Conservation (phyloP, 2,888 invertebrate species). For the Tethea ocularis region DNA sequence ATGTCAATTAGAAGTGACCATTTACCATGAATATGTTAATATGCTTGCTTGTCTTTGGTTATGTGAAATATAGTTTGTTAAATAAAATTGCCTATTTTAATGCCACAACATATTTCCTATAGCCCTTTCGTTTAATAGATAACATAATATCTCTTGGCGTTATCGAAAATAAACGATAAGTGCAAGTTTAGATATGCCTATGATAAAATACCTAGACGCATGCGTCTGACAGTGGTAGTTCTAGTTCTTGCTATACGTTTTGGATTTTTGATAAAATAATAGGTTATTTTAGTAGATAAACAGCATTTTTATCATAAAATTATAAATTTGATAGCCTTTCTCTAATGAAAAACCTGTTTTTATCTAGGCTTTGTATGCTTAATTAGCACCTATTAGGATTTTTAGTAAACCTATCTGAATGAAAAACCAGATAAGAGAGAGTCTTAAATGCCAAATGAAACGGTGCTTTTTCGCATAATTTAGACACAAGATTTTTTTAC, state of each 20-base stretch:
- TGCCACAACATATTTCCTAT: constrained; percentile 4
- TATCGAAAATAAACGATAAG: constrained; percentile 45
- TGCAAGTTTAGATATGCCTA: constrained; percentile 30
- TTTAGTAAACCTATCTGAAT: neutral
- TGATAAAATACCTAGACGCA: constrained; percentile 18
- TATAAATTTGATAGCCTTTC: neutral
- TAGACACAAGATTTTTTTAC: too few species aligned
- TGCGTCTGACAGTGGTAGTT: neutral
- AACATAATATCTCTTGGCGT: constrained; percentile 23
- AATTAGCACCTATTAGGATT: neutral
- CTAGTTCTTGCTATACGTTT: neutral
- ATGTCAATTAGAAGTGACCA: too few species aligned
- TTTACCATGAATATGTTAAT: too few species aligned
- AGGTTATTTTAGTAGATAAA: neutral
- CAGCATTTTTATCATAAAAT: neutral
- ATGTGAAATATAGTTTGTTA: neutral
- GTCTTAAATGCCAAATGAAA: too few species aligned
- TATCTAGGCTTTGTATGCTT: neutral
- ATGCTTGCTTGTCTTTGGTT: too few species aligned
- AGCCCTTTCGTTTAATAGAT: constrained; percentile 26
- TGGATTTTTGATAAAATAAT: neutral
- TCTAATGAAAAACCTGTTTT: neutral
- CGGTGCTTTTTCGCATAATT: too few species aligned
- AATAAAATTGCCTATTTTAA: neutral
- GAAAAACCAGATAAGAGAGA: too few species aligned